phyloP scores from a whole-genome alignment of 1,140 invertebrate species.

The Phthorimaea operculella region DNA sequence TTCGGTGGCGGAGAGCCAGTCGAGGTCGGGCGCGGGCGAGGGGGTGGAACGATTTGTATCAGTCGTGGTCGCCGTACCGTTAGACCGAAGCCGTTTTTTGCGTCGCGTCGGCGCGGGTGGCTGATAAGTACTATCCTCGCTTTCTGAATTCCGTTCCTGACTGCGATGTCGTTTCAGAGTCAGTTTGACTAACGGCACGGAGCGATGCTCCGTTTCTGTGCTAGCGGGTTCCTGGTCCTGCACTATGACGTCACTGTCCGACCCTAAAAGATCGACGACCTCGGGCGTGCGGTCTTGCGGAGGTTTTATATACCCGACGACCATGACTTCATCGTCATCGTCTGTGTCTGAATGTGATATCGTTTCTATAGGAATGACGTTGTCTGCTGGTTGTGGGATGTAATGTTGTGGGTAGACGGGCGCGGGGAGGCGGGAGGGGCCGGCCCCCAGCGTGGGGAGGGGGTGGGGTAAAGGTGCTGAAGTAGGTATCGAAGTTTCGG shows the following conservation, averaged over 20 bases:
- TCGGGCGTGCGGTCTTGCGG: slow-evolving; percentile 70
- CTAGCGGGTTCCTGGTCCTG: slow-evolving; percentile 41
- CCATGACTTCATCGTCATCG: slow-evolving; percentile 58
- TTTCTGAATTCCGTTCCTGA: slow-evolving; percentile 22
- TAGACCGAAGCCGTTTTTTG: slow-evolving; percentile 10
- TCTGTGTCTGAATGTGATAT: slow-evolving; percentile 62
- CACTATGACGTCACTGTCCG: slow-evolving; percentile 70
- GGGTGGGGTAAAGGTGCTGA: slow-evolving; percentile 38
- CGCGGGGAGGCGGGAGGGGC: slow-evolving; percentile 35
- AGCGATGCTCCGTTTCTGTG: slow-evolving; percentile 13
- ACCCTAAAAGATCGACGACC: slow-evolving; percentile 67
- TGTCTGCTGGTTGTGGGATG: slow-evolving; percentile 29
- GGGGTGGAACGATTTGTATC: slow-evolving; percentile 11
- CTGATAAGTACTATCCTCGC: slow-evolving; percentile 29
- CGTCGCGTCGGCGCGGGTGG: slow-evolving; percentile 22
- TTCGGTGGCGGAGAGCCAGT: slow-evolving; percentile 1
- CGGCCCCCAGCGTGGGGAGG: slow-evolving; percentile 19
- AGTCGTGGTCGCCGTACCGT: slow-evolving; percentile 12
- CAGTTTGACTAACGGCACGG: slow-evolving; percentile 34
- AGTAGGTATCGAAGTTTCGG: slow-evolving; percentile 20
- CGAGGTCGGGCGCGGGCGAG: slow-evolving; percentile 3
- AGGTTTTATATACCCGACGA: slow-evolving; percentile 67
- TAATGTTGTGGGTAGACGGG: slow-evolving; percentile 41
- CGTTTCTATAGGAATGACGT: slow-evolving; percentile 58
- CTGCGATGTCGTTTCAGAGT: slow-evolving; percentile 32